These are phyloP conservation scores for Oryzias curvinotus DNA, from an alignment of 2,113 vertebrate species.

Conservation along the genomic window DNA sequence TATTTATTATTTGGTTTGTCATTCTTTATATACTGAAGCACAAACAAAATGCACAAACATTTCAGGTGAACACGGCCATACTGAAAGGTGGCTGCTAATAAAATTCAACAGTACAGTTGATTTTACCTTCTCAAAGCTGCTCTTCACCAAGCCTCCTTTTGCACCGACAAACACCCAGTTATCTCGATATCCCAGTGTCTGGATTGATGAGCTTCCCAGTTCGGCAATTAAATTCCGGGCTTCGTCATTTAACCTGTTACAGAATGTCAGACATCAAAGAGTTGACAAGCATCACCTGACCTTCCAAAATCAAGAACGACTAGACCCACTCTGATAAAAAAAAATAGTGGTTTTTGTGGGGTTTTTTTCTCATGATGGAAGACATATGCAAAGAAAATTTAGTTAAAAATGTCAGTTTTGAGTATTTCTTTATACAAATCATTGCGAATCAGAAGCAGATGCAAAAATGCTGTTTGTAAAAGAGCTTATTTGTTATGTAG, in stretches of 20 bases:
- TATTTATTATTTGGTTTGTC: slow-evolving; percentile 85
- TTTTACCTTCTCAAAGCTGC: slow-evolving; percentile 86
- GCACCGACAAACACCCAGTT: slow-evolving; percentile 94
- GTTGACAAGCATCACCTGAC: background rate
- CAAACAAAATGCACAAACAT: slow-evolving; percentile 3
- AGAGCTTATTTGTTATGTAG: no score
- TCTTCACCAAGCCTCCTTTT: slow-evolving; percentile 82
- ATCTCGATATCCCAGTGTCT: slow-evolving; percentile 83
- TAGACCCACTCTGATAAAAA: no score
- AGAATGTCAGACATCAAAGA: background rate
- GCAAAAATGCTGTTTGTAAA: no score
- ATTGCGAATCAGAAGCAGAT: no score
- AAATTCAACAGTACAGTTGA: no score
- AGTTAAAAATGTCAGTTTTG: no score
- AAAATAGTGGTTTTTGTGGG: no score
- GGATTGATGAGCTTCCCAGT: slow-evolving; percentile 82
- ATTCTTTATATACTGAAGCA: slow-evolving; percentile 84
- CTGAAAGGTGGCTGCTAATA: no score
- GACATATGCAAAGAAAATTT: no score
- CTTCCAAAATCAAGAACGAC: no score
- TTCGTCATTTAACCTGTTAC: slow-evolving; percentile 82
- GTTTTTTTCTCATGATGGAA: no score
- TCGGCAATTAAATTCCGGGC: slow-evolving; percentile 81
- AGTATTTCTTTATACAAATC: no score
- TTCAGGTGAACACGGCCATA: background rate